Conservation (phyloP, 1,140 invertebrate genomes). For the Drosophila seguyi region DNA sequence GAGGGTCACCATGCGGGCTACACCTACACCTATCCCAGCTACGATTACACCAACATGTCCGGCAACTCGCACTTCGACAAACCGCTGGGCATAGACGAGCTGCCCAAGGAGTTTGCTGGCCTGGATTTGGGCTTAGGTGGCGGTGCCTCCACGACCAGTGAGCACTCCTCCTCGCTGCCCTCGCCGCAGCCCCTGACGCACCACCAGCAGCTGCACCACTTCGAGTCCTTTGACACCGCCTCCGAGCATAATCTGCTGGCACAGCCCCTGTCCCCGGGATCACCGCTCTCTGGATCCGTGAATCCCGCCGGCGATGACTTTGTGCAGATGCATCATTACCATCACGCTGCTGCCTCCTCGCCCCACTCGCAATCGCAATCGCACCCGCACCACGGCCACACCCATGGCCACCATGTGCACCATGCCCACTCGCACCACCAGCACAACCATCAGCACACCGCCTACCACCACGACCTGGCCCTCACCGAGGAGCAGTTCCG, state of each 20-base stretch:
- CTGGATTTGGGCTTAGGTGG: conserved; percentile 5
- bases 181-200: conserved; percentile 52
- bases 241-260: conserved; percentile 79
- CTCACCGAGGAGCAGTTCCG: conserved; percentile 72
- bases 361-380: conserved; percentile 47
- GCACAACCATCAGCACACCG: conserved; percentile 18
- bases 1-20: conserved; percentile 76
- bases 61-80: conserved; percentile 80
- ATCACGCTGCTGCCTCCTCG: conserved; percentile 39
- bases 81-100: conserved; percentile 74
- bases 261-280: conserved; percentile 69
- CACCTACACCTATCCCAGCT: conserved; percentile 75
- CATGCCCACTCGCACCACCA: conserved; percentile 45
- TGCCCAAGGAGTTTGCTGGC: conserved; percentile 65
- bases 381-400: conserved; percentile 47
- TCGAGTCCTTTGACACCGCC: conserved; percentile 78
- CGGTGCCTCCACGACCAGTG: conserved; percentile 63
- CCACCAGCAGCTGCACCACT: conserved; percentile 57
- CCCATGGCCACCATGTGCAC: conserved; percentile 24
- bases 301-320: conserved; percentile 73
- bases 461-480: conserved; percentile 33
- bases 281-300: conserved; percentile 64
- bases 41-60: conserved; percentile 84
- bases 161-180: conserved; percentile 75
- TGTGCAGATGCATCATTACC: conserved; percentile 72